Evolutionary conservation across 2,888 invertebrate species (phyloP).

Genomic region (Podotricha telesiphe): DNA sequence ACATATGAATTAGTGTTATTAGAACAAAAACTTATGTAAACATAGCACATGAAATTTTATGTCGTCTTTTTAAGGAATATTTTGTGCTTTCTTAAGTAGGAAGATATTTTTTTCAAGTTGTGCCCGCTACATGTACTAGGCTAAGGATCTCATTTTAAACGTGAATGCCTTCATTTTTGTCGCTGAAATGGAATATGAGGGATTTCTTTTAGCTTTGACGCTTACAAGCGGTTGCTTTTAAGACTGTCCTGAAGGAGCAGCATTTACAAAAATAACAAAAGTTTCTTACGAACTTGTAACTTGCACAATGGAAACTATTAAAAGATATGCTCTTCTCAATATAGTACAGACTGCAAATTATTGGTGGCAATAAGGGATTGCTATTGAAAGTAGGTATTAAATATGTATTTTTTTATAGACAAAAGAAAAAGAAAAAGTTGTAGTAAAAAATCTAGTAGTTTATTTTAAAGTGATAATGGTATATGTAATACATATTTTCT

Average conservation of each 20-base stretch:
- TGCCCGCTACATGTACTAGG: slow-evolving; percentile 12
- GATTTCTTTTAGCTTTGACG: slow-evolving; percentile 70
- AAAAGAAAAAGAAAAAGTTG: too few relatives aligned
- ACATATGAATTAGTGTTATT: too few relatives aligned
- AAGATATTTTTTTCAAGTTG: slow-evolving; percentile 17
- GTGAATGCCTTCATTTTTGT: slow-evolving; percentile 72
- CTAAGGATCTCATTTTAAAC: slow-evolving; percentile 68
- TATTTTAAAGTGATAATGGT: too few relatives aligned
- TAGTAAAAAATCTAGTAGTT: too few relatives aligned
- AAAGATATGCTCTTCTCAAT: slow-evolving; percentile 8
- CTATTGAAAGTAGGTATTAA: neutral
- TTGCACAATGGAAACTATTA: neutral
- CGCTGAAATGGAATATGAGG: slow-evolving; percentile 62
- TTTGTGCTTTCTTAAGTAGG: neutral
- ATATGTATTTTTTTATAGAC: neutral
- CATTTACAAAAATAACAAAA: slow-evolving; percentile 37
- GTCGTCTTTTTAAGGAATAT: neutral
- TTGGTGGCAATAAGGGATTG: neutral
- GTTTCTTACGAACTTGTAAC: slow-evolving; percentile 9
- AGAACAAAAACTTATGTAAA: neutral
- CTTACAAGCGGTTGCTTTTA: slow-evolving; percentile 51
- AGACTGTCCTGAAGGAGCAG: slow-evolving; percentile 32
- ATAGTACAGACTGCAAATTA: neutral
- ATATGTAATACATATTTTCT: too few relatives aligned
- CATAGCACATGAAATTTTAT: neutral